These are phyloP conservation scores for Malaclemys terrapin DNA, from an alignment of 2,113 vertebrate genomes.

Conservation along the genomic window DNA sequence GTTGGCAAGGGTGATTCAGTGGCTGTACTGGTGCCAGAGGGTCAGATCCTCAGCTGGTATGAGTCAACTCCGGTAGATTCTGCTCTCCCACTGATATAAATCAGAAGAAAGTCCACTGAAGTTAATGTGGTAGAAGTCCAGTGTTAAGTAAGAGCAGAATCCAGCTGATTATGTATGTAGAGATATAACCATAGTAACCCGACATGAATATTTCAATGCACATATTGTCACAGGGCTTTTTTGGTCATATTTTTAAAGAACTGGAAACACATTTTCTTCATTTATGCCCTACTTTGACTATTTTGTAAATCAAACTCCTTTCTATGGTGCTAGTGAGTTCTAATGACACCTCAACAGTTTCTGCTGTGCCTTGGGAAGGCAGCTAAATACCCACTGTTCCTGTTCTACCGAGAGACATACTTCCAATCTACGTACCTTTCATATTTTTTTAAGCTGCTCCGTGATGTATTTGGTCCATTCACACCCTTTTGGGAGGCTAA, in stretches of 20 bases:
- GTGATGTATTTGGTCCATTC: background rate
- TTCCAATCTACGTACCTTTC: background rate
- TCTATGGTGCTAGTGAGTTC: background rate
- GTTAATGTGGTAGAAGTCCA: background rate
- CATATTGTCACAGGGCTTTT: slow-evolving; percentile 39
- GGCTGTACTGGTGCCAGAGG: fast-evolving
- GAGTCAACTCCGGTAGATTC: background rate
- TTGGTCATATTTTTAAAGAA: slow-evolving; percentile 53
- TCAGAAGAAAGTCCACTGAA: background rate
- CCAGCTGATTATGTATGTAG: fast-evolving
- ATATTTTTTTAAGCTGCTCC: background rate
- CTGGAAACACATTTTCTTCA: background rate
- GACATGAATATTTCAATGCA: slow-evolving; percentile 48
- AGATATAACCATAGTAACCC: slow-evolving; percentile 31
- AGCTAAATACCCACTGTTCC: background rate
- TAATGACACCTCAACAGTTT: slow-evolving; percentile 30
- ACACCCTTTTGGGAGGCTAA: background rate
- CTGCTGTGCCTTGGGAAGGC: slow-evolving; percentile 33
- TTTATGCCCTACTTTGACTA: background rate
- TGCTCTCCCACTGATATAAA: background rate
- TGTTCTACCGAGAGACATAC: background rate
- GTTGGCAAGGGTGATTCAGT: background rate
- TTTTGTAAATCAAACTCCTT: slow-evolving; percentile 23
- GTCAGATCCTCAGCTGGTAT: background rate
- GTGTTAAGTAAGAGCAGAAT: background rate